Conservation (phyloP, 2,888 invertebrate genomes). For the Dryocosmus kuriphilus region DNA sequence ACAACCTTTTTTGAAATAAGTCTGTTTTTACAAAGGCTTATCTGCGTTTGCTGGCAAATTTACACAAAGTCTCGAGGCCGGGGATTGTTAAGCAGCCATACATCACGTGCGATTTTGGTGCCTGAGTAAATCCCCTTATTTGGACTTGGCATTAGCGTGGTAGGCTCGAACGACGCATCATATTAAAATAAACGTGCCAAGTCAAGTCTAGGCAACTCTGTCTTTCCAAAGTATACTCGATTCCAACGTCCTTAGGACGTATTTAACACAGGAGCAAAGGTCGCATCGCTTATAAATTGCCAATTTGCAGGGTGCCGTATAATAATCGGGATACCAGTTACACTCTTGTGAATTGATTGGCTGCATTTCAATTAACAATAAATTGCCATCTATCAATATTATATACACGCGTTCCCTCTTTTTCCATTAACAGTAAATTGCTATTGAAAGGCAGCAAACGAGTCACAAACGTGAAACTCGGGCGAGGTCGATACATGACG, state of each 20-base stretch:
- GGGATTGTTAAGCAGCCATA: neutral
- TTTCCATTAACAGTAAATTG: conserved; percentile 34
- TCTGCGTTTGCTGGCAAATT: neutral
- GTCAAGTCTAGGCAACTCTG: neutral
- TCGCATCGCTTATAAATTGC: conserved; percentile 32
- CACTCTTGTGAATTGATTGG: conserved; percentile 24
- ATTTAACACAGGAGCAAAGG: conserved; percentile 28
- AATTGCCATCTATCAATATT: conserved; percentile 31
- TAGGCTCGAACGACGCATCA: neutral
- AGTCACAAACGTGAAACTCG: conserved; percentile 26
- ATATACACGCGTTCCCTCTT: conserved; percentile 19
- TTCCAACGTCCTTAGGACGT: conserved; percentile 11
- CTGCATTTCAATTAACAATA: conserved; percentile 32
- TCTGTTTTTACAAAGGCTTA: neutral
- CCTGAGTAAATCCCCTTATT: conserved; percentile 21
- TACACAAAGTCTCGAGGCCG: neutral
- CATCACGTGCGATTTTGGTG: conserved; percentile 15
- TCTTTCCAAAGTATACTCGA: conserved; percentile 10
- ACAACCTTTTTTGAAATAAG: neutral
- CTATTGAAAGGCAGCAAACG: conserved; percentile 27
- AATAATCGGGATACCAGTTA: conserved; percentile 27
- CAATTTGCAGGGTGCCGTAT: conserved; percentile 14
- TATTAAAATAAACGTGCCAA: conserved; percentile 3
- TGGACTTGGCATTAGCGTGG: conserved; percentile 13
- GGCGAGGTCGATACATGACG: conserved; percentile 19